A percentile compares a stretch with the other conserved stretches of the same genome.
Conservation (phyloP, 2,888 invertebrate genomes). For the Oligia strigilis region DNA sequence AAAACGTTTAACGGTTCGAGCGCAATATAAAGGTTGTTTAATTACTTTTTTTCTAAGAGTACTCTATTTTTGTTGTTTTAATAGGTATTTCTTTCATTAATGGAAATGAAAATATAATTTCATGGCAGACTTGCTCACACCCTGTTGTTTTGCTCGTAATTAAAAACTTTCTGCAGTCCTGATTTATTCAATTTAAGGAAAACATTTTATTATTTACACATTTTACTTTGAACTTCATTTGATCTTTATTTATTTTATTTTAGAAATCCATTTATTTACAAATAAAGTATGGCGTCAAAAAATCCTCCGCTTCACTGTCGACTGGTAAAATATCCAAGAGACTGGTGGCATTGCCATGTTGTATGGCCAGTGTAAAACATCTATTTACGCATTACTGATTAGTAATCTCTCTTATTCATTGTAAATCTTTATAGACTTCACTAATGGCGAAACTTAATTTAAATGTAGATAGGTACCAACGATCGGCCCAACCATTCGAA, state of each 20-base stretch:
- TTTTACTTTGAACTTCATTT: no score
- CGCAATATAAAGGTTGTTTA: conserved; percentile 63
- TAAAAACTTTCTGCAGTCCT: not conserved
- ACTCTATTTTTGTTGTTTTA: conserved; percentile 68
- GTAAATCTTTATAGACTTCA: not conserved
- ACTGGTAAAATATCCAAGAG: no score
- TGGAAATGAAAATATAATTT: conserved; percentile 55
- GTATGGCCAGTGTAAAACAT: no score
- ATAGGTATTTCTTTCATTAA: conserved; percentile 67
- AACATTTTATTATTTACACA: not conserved
- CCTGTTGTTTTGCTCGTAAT: conserved; percentile 31
- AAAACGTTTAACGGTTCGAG: conserved; percentile 50
- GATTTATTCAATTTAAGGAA: not conserved
- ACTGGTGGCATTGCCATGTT: no score
- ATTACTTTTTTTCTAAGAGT: conserved; percentile 67
- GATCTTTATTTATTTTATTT: not conserved
- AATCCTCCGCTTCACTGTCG: no score
- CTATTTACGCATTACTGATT: no score
- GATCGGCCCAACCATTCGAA: not conserved
- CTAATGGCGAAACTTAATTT: not conserved
- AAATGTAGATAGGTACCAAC: no score
- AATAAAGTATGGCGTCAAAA: no score
- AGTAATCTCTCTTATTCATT: not conserved
- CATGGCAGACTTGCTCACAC: conserved; percentile 30
- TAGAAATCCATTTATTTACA: not conserved